Base-by-base conservation (phyloP, 2,113 vertebrate genomes). In the Eurystomus gularis region DNA sequence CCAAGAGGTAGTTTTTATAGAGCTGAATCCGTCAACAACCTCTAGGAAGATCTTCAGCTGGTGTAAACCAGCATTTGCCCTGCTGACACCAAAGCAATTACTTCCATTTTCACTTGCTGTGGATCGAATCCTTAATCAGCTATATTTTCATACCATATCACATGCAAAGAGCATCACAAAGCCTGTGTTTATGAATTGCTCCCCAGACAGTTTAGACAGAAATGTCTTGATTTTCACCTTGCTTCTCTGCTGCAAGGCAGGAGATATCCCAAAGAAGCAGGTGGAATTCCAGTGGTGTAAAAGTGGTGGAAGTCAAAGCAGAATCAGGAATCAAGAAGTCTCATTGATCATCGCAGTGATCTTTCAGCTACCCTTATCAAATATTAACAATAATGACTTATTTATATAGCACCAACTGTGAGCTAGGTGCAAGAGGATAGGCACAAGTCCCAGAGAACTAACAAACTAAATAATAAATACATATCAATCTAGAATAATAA, bases 381-480 rank as follows among this genome's bases (percentile, higher is more conserved):
- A 96, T 96, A 96, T 96, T 96, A 96, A 97, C 66, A 89, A 54
- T 69, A 87, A 95, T 96, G 40, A 95, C 60, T 96, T 97, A 96
- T 97, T 96, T 96, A 96, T 96, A 93, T 13, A 94, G 13, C 91
- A 93, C 75, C 6, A 10, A 85, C 86, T 93, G 89, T 48, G 80
- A 95, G 77, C 66, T 76, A 85, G 95, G 88, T 95, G 78, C 81
- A 94, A 80, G 54, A 94, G 55, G 79, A 86, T 40, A 71, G 64
- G 39, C 42, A 0, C 62, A 78, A 92, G 71, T 92, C 79, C 42
- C 80, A 81, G 85, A 96, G 92, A 97, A 93, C 85, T 93, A 96
- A 96, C 88, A 94, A 95, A 96, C 77, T 97, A 96, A 97, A 96
- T 97, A 96, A 97, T 96, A 96, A 91, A 97, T 96, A 87, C 62